phyloP scores from a whole-genome alignment of 2,113 vertebrate species.

The Neodontobutis hainanensis region DNA sequence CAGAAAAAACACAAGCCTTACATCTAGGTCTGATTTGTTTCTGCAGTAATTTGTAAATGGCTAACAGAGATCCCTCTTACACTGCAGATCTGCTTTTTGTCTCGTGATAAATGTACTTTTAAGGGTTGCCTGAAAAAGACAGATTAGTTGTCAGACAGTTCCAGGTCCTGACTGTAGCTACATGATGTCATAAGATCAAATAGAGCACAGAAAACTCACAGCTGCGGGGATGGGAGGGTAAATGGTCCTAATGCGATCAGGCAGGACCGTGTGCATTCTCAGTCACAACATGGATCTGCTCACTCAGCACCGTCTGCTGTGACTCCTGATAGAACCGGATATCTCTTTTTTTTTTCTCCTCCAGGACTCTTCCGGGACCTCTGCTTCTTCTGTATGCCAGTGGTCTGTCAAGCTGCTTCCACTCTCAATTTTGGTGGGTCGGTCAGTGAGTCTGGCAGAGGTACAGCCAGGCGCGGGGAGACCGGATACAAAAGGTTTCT shows the following conservation, averaged over 20 bases:
- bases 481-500: conserved; percentile 22
- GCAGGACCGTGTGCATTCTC: conserved; percentile 21
- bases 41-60: conserved; percentile 12
- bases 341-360: no score
- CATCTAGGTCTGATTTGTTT: neutral
- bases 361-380: conserved; percentile 14
- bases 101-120: conserved; percentile 14
- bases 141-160: conserved; percentile 21
- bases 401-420: conserved; percentile 31
- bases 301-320: conserved; percentile 27
- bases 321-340: conserved; percentile 17
- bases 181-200: conserved; percentile 59
- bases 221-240: conserved; percentile 20
- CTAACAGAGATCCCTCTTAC: conserved; percentile 18
- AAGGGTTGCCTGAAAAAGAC: conserved; percentile 24
- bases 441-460: conserved; percentile 39
- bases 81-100: conserved; percentile 40
- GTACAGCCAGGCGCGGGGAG: neutral
- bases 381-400: conserved; percentile 57
- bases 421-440: conserved; percentile 39
- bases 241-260: conserved; percentile 21
- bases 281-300: conserved; percentile 21
- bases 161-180: conserved; percentile 20
- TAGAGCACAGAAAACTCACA: conserved; percentile 35
- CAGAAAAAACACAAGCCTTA: neutral